These are phyloP conservation scores for Pomacea canaliculata DNA, from an alignment of 2,888 invertebrate genomes.

Conservation along the genomic window DNA sequence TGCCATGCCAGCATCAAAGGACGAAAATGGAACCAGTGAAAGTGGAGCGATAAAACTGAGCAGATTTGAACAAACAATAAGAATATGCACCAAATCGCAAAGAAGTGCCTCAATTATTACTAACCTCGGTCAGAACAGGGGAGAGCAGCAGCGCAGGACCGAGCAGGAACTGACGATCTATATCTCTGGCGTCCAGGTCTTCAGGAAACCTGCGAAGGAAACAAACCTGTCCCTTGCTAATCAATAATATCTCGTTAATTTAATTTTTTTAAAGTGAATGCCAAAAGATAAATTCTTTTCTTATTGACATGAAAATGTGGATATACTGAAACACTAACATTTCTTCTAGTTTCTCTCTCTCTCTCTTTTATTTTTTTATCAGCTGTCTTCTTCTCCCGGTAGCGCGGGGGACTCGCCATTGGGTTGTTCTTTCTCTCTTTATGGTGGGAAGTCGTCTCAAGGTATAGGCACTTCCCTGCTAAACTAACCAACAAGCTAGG, in stretches of 20 bases:
- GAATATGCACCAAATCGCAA: background rate
- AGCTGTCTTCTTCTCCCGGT: background rate
- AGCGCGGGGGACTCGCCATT: background rate
- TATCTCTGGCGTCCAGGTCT: slow-evolving; percentile 39
- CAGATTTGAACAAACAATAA: background rate
- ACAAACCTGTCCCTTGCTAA: background rate
- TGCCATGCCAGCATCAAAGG: no score
- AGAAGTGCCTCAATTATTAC: background rate
- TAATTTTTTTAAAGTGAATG: background rate
- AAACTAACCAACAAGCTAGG: no score
- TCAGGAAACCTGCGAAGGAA: slow-evolving; percentile 30
- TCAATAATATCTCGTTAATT: background rate
- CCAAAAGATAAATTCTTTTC: no score
- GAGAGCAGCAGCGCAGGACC: slow-evolving; percentile 66
- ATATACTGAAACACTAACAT: no score
- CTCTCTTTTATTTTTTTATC: no score
- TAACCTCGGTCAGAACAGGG: slow-evolving; percentile 49
- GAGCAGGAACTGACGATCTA: slow-evolving; percentile 61
- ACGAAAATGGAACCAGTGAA: background rate
- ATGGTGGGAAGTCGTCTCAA: no score
- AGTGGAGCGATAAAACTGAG: background rate
- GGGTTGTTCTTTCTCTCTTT: no score
- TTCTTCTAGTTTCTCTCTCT: no score
- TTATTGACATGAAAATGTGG: background rate
- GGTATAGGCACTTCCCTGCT: no score